Evolutionary conservation across 2,113 vertebrate genomes (phyloP), one percentile per base, ranked within the genome.

Genomic region (Acanthisitta chloris): DNA sequence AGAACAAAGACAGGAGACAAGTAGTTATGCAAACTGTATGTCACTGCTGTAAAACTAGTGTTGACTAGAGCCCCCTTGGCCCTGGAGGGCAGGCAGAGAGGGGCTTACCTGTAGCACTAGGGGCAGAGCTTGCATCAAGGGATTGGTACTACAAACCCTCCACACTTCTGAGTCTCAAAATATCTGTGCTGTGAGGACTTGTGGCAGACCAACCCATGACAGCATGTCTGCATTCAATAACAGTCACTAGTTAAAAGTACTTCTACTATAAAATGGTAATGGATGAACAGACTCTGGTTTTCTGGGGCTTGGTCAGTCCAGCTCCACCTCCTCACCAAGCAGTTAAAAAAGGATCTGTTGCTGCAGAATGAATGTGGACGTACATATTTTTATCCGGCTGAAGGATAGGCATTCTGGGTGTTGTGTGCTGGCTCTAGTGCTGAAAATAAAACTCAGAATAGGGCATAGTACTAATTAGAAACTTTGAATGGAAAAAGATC

Each of bases 361-460:
- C 91, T 89, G 64, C 76, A 93, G 92, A 86, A 43, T 66, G 59
- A 49, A 85, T 86, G 48, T 66, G 77, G 34, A 81, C 29, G 1
- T 67, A 71, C 28, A 17, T 88, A 97, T 86, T 91, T 95, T 92
- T 90, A 80, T 93, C 81, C 5, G 0, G 58, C 72, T 83, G 92
- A 94, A 90, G 90, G 82, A 89, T 49, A 86, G 48, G 93, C 82
- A 92, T 95, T 94, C 80, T 96, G 90, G 43, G 69, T 96, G 85
- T 86, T 94, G 96, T 96, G 80, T 92, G 76, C 92, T 90, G 90
- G 93, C 82, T 96, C 79, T 72, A 81, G 80, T 78, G 96, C 96
- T 88, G 87, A 96, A 97, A 96, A 97, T 96, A 95, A 96, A 96
- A 83, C 82, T 90, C 69, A 94, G 94, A 96, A 94, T 94, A 96